Percentiles rank a stretch among this genome's conserved stretches.
Conservation (phyloP, 2,888 invertebrate species). For the Drosophila tanythrix region DNA sequence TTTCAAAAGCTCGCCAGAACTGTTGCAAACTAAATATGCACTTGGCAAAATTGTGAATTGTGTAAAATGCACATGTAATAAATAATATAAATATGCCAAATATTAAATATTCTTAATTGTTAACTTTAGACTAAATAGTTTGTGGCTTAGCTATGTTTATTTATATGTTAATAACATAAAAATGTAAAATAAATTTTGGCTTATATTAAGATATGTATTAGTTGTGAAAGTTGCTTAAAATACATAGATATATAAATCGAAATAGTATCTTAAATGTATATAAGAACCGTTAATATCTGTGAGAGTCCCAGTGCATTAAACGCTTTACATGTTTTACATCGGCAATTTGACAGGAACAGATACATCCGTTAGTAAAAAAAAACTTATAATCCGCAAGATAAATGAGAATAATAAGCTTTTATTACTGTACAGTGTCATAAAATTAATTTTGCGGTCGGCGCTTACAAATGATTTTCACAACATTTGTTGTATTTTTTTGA, state of each 20-base stretch:
- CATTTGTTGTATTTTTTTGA: constrained; percentile 2
- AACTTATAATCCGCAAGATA: not conserved
- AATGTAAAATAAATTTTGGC: no score
- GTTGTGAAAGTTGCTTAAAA: not conserved
- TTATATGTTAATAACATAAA: no score
- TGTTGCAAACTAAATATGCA: not conserved
- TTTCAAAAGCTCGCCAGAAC: constrained; percentile 17
- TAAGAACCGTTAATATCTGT: not conserved
- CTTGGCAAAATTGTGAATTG: not conserved
- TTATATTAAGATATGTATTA: not conserved
- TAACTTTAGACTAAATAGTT: not conserved
- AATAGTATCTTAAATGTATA: not conserved
- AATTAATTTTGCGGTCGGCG: not conserved
- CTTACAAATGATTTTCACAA: not conserved
- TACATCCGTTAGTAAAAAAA: not conserved
- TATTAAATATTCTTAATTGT: not conserved
- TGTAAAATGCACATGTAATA: not conserved
- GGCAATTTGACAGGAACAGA: not conserved
- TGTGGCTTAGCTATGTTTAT: no score
- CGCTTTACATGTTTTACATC: not conserved
- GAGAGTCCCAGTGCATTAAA: not conserved
- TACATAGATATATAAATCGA: not conserved
- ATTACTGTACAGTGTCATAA: not conserved
- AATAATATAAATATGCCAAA: not conserved
- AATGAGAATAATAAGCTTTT: constrained; percentile 3